Conservation (phyloP, 2,113 vertebrate genomes). For the Saccopteryx bilineata region DNA sequence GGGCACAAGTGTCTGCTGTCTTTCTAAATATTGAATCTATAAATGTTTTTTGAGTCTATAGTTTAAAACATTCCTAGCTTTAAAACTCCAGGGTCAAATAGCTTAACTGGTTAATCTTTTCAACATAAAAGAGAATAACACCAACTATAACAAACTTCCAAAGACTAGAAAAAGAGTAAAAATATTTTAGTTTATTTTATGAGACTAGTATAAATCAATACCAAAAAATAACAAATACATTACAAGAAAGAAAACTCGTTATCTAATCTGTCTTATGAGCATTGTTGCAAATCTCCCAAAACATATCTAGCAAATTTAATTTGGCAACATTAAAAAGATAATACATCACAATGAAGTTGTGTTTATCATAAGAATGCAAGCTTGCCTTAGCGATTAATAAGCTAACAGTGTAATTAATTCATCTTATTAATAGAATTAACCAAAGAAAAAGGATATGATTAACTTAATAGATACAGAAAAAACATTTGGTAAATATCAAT, state of each 20-base stretch:
- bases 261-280: neutral
- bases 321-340: neutral
- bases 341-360: neutral
- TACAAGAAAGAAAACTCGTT: neutral
- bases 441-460: no score
- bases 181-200: neutral
- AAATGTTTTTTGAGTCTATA: neutral
- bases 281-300: neutral
- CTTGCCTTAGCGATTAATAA: neutral
- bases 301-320: neutral
- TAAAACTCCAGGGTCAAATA: neutral
- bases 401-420: neutral
- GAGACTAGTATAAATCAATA: neutral
- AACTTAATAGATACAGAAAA: neutral
- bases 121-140: neutral
- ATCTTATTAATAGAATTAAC: neutral
- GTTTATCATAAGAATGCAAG: neutral
- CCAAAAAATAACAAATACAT: neutral
- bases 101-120: neutral
- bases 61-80: neutral
- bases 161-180: neutral
- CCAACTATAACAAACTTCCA: neutral
- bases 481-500: neutral
- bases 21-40: neutral
- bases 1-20: neutral